phyloP scores from a whole-genome alignment of 2,797 vertebrate genomes.

The Pyrrhura leucotis region DNA sequence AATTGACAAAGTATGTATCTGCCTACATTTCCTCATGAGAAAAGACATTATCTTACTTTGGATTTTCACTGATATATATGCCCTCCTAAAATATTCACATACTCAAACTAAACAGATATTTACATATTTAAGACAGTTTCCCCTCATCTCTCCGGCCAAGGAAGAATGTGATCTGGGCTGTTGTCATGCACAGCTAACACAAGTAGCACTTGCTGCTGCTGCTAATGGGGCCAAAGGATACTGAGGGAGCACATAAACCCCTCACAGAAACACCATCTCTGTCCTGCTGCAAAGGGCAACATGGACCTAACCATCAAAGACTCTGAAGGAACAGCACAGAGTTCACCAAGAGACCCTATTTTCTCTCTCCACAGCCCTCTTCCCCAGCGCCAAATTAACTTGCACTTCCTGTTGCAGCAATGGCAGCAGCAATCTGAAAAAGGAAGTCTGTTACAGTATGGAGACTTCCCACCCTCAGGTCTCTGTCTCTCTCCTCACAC shows the following conservation, averaged over 20 bases:
- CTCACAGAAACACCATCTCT: not conserved
- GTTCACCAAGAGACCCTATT: not conserved
- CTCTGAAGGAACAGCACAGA: not conserved
- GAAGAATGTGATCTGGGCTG: not conserved
- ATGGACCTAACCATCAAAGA: not conserved
- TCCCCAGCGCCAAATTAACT: not conserved
- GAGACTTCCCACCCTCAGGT: not conserved
- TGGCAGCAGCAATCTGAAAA: not conserved
- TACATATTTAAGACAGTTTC: not conserved
- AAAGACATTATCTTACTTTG: not conserved
- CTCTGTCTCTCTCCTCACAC: not conserved
- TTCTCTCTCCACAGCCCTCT: fast-evolving
- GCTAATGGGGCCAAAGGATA: not conserved
- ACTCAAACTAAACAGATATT: not conserved
- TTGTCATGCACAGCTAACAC: fast-evolving
- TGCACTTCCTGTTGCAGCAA: not conserved
- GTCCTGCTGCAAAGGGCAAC: not conserved
- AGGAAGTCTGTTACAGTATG: not conserved
- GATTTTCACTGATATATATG: not conserved
- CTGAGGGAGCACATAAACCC: not conserved
- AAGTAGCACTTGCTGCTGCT: not conserved
- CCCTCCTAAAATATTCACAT: not conserved
- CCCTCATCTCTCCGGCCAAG: not conserved
- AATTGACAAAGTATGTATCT: not conserved
- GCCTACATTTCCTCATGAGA: not conserved